These are phyloP conservation scores for Aspidiotus rigidus DNA, from an alignment of 2,888 invertebrate genomes.

Conservation along the genomic window DNA sequence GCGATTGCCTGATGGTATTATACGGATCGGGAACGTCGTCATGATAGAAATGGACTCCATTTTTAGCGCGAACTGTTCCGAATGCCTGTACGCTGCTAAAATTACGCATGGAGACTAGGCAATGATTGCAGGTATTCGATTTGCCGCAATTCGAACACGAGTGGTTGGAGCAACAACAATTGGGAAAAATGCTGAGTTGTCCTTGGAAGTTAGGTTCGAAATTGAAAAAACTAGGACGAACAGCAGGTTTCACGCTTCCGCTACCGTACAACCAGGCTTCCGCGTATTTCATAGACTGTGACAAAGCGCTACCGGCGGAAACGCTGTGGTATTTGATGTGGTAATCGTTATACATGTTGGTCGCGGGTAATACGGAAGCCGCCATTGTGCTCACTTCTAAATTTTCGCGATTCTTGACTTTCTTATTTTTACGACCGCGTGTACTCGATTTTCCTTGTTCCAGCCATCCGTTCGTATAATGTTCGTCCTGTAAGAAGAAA, in stretches of 20 bases:
- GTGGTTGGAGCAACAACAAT: conserved; percentile 30
- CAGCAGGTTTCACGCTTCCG: conserved; percentile 14
- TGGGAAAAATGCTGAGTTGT: neutral
- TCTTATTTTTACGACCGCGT: neutral
- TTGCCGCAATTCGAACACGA: conserved; percentile 34
- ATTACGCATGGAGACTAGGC: neutral
- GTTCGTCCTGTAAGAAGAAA: conserved; percentile 14
- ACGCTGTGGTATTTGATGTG: conserved; percentile 40
- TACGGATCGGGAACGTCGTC: conserved; percentile 56
- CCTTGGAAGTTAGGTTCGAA: conserved; percentile 45
- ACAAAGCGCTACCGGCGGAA: conserved; percentile 61
- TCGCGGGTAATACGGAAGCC: conserved; percentile 23
- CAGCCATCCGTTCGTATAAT: conserved; percentile 16
- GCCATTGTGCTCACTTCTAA: conserved; percentile 23
- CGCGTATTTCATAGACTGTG: conserved; percentile 74
- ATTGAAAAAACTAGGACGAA: conserved; percentile 17
- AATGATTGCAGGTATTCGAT: conserved; percentile 1
- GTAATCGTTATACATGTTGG: conserved; percentile 30
- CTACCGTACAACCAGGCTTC: conserved; percentile 77
- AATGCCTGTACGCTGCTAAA: conserved; percentile 2
- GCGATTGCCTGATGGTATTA: conserved; percentile 69
- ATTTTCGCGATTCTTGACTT: conserved; percentile 13
- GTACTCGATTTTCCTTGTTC: neutral
- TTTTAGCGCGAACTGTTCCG: conserved; percentile 10
- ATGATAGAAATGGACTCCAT: neutral